These are phyloP conservation scores for Notospermus geniculatus DNA, from an alignment of 1,140 invertebrate species.

Conservation along the genomic window DNA sequence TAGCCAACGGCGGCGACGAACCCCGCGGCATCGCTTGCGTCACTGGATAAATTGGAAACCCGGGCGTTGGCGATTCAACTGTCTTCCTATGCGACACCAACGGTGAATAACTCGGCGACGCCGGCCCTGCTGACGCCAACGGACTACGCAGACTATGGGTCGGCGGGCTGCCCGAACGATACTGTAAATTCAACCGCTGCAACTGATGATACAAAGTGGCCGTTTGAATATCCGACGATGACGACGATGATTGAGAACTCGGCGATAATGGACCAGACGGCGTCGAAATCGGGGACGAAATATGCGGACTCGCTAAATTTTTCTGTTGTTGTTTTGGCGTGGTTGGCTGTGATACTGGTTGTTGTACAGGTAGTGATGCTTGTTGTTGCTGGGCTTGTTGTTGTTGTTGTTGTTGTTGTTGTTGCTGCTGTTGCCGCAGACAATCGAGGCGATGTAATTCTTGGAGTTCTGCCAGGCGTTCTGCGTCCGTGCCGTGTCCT, in stretches of 20 bases:
- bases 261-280: conserved; percentile 31
- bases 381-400: no score
- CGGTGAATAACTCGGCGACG: conserved; percentile 1
- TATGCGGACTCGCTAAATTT: no score
- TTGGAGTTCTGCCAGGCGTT: conserved; percentile 51
- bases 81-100: conserved; percentile 2
- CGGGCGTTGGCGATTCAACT: background rate
- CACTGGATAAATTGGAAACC: conserved; percentile 8
- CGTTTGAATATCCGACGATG: conserved; percentile 18
- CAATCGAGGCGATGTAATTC: conserved; percentile 54
- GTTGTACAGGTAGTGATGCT: no score
- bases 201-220: conserved; percentile 51
- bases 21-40: conserved; percentile 32
- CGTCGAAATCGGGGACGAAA: conserved; percentile 24
- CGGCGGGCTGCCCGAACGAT: conserved; percentile 19
- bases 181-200: conserved; percentile 56
- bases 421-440: conserved; percentile 41
- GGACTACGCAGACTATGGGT: conserved; percentile 9
- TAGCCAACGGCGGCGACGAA: conserved; percentile 58
- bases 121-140: background rate
- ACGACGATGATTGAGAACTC: conserved; percentile 43
- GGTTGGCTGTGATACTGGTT: no score
- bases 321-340: no score
- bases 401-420: conserved; percentile 12
- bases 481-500: conserved; percentile 35